These are phyloP conservation scores for Barnardius zonarius DNA, from an alignment of 2,113 vertebrate genomes.

Conservation along the genomic window DNA sequence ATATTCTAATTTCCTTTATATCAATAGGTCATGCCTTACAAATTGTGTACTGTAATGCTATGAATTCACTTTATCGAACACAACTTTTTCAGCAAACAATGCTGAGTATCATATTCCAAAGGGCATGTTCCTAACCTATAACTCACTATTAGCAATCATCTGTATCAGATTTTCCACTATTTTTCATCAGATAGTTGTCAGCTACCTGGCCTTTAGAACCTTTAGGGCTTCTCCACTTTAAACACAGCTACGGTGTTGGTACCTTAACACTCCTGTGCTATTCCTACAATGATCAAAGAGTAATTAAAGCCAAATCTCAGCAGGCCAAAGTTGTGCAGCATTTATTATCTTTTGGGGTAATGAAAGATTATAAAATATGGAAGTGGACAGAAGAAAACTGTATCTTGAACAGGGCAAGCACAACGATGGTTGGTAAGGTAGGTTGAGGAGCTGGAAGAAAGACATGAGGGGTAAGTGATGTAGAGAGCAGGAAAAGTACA, in stretches of 20 bases:
- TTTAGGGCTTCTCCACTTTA: not conserved
- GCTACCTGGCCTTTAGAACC: not conserved
- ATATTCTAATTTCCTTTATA: not conserved
- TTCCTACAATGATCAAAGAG: not conserved
- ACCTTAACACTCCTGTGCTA: not conserved
- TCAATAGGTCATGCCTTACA: not conserved
- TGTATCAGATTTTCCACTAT: not conserved
- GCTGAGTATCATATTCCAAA: not conserved
- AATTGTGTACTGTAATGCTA: accelerated
- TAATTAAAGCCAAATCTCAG: not conserved
- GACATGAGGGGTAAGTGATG: not conserved
- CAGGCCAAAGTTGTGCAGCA: not conserved
- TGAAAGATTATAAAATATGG: not conserved
- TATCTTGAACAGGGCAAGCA: not conserved
- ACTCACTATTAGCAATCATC: not conserved
- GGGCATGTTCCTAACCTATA: not conserved
- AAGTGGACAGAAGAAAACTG: not conserved
- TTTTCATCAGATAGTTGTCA: not conserved
- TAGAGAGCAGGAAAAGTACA: not conserved
- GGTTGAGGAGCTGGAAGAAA: not conserved
- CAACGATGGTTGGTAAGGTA: not conserved
- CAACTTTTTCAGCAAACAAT: not conserved
- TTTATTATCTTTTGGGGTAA: not conserved
- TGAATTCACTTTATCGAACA: not conserved
- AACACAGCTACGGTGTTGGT: not conserved